Base-by-base conservation (phyloP, 2,888 invertebrate genomes). In the Dilophus febrilis region DNA sequence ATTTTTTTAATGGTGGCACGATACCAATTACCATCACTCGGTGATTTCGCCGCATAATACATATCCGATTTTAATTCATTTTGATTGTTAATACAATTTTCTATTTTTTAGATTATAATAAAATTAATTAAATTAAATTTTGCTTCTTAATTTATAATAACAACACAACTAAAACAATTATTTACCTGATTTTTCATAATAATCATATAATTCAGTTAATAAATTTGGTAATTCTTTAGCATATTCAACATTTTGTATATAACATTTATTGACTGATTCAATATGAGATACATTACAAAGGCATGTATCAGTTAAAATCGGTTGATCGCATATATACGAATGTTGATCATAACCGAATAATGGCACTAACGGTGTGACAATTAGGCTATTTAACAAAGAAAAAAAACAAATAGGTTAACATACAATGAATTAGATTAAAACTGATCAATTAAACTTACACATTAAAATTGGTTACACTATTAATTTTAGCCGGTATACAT, bases 21-120 rank as follows among this genome's bases (percentile, higher is more conserved):
- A 52, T 81, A 81, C 81, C 81, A 83, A 54, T 76, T 76, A 3
- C 66, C 69, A 53, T 81, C 80, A 1, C 4, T 6, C 8, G 50
- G 51, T 3, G 72, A 70, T 37, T 67, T 67, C 0, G 70, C 76
- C 0, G 71, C 80, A n/a, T n/a, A 22, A 22, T 8, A 22, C 22
- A 22, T 22, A 22, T 22, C 22, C 8, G n/a, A n/a, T n/a, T n/a
- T n/a, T n/a, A n/a, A n/a, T n/a, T n/a, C n/a, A n/a, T n/a, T n/a
- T n/a, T n/a, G n/a, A n/a, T n/a, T n/a, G n/a, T n/a, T n/a, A n/a
- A n/a, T n/a, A n/a, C n/a, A n/a, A n/a, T n/a, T n/a, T n/a, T n/a
- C n/a, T n/a, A n/a, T n/a, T n/a, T n/a, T n/a, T n/a, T n/a, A n/a
- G n/a, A n/a, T n/a, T n/a, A n/a, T n/a, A n/a, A n/a, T n/a, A n/a